phyloP scores from a whole-genome alignment of 2,888 invertebrate genomes.

The Rhogogaster chlorosoma region DNA sequence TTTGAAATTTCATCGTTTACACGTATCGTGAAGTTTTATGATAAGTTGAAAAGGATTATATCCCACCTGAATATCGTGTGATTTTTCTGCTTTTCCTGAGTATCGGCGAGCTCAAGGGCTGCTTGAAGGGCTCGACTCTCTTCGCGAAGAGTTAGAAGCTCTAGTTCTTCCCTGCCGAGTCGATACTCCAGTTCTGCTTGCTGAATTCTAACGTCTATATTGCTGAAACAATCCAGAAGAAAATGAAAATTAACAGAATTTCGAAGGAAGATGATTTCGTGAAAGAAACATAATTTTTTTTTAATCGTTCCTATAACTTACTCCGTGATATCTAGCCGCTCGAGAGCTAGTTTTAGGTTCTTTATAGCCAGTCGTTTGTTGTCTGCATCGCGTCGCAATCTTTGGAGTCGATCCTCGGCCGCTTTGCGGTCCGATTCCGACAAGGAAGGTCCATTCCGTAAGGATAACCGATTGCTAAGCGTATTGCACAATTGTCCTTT shows the following conservation, averaged over 20 bases:
- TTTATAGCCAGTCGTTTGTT: slow-evolving; percentile 89
- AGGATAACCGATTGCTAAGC: slow-evolving; percentile 77
- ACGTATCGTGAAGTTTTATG: too few relatives aligned
- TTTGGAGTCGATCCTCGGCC: slow-evolving; percentile 82
- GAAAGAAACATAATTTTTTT: neutral
- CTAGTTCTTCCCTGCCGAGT: slow-evolving; percentile 92
- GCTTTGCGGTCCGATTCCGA: slow-evolving; percentile 81
- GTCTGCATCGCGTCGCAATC: slow-evolving; percentile 85
- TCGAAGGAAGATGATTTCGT: neutral
- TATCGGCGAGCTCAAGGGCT: slow-evolving; percentile 84
- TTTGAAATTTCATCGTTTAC: too few relatives aligned
- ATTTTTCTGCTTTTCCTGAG: slow-evolving; percentile 78
- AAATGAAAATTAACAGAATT: slow-evolving; percentile 26
- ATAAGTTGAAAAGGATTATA: slow-evolving; percentile 56
- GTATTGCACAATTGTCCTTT: slow-evolving; percentile 85
- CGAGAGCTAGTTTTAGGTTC: slow-evolving; percentile 89
- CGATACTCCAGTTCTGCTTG: slow-evolving; percentile 95
- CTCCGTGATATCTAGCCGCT: slow-evolving; percentile 93
- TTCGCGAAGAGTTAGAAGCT: slow-evolving; percentile 90
- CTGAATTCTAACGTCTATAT: slow-evolving; percentile 93
- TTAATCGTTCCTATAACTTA: slow-evolving; percentile 79
- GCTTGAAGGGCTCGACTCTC: slow-evolving; percentile 89
- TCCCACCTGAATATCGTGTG: slow-evolving; percentile 82
- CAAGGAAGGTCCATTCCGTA: slow-evolving; percentile 77
- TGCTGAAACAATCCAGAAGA: slow-evolving; percentile 80